Evolutionary conservation across 2,888 invertebrate genomes (phyloP).

Genomic region (Lottia gigantea): DNA sequence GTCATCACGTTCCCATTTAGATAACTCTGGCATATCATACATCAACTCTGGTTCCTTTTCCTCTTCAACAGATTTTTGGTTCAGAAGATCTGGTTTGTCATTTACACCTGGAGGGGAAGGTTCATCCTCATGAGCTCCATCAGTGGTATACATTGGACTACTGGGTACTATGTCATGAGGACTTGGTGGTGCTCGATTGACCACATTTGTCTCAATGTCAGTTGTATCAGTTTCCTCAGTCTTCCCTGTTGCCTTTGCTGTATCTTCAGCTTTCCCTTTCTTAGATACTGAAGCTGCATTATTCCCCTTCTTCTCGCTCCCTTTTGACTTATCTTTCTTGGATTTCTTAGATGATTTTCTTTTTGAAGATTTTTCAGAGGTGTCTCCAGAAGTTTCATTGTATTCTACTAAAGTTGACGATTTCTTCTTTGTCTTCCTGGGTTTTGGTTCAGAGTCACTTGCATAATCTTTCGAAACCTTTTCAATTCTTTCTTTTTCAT

Average conservation of each 20-base stretch:
- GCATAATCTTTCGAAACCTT: slow-evolving; percentile 5
- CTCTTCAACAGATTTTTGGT: slow-evolving; percentile 27
- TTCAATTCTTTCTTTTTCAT: background rate
- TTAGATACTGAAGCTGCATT: background rate
- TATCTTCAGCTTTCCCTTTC: slow-evolving; percentile 23
- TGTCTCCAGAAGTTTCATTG: slow-evolving; percentile 18
- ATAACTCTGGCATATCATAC: slow-evolving; percentile 76
- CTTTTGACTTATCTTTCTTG: slow-evolving; percentile 57
- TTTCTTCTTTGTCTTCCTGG: slow-evolving; percentile 8
- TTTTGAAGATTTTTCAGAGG: slow-evolving; percentile 24
- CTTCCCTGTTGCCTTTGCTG: slow-evolving; percentile 22
- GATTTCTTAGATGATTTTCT: slow-evolving; percentile 51
- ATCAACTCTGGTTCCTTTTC: slow-evolving; percentile 44
- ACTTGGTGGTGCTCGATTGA: slow-evolving; percentile 4
- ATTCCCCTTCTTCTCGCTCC: slow-evolving; percentile 49
- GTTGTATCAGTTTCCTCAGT: slow-evolving; percentile 17
- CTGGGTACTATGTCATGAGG: background rate
- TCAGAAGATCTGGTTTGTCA: slow-evolving; percentile 11
- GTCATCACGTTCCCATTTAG: slow-evolving; percentile 89
- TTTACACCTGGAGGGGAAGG: slow-evolving; percentile 6
- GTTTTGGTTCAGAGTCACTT: background rate
- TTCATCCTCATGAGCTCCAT: slow-evolving; percentile 14
- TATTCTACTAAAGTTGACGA: slow-evolving; percentile 16
- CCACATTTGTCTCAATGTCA: background rate
- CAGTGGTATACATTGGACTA: background rate